A percentile compares a stretch with the other conserved stretches of the same genome.
Evolutionary conservation across 1,140 invertebrate genomes (phyloP).

Genomic region (Luehdorfia chinensis): DNA sequence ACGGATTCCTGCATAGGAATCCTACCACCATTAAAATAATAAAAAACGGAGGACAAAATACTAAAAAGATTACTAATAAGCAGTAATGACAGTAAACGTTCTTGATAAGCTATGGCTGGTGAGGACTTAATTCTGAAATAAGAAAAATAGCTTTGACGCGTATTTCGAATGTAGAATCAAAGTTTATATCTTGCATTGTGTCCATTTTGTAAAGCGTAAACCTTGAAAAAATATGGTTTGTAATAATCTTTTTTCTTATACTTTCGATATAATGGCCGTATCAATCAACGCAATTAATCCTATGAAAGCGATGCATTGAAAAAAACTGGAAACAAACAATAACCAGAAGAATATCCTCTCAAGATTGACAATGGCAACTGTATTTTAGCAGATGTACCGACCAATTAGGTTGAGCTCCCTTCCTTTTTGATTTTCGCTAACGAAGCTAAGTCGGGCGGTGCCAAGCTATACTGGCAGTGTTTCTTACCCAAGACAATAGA

Average conservation of each 20-base stretch:
- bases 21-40: too few relatives aligned
- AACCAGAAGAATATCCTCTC: slow-evolving; percentile 42
- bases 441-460: slow-evolving; percentile 24
- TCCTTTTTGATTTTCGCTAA: slow-evolving; percentile 29
- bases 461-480: slow-evolving; percentile 35
- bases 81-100: too few relatives aligned
- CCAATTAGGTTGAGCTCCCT: slow-evolving; percentile 29
- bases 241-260: slow-evolving; percentile 1
- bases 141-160: too few relatives aligned
- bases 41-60: too few relatives aligned
- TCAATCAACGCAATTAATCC: slow-evolving; percentile 37
- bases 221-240: neutral
- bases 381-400: slow-evolving; percentile 44
- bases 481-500: slow-evolving; percentile 48
- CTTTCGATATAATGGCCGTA: slow-evolving; percentile 17
- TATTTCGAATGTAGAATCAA: too few relatives aligned
- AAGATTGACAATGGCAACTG: slow-evolving; percentile 43
- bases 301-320: slow-evolving; percentile 18
- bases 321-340: slow-evolving; percentile 41
- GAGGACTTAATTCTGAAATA: too few relatives aligned
- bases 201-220: too few relatives aligned
- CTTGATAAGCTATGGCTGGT: too few relatives aligned
- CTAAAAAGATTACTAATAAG: too few relatives aligned
- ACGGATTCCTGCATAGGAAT: too few relatives aligned
- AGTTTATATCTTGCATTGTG: too few relatives aligned